phyloP scores from a whole-genome alignment of 2,888 invertebrate genomes.

The Lepas anatifera region DNA sequence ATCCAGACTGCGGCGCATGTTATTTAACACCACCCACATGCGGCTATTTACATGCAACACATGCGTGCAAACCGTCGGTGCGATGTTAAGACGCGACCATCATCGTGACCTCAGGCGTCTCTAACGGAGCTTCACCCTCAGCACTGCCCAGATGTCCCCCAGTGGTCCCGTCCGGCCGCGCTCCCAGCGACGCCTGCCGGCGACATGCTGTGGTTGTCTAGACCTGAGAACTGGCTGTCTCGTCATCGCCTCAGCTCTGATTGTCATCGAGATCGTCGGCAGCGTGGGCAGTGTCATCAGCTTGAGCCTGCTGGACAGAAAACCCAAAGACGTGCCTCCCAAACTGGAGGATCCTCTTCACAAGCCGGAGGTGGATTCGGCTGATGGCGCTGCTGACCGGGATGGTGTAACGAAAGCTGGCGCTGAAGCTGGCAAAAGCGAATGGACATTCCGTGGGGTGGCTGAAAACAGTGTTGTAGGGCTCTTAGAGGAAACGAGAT shows the following conservation, averaged over 20 bases:
- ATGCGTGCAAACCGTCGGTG: too few relatives aligned
- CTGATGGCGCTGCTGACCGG: neutral
- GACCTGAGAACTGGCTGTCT: conserved; percentile 5
- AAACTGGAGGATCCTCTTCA: neutral
- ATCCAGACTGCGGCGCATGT: too few relatives aligned
- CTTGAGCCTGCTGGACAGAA: neutral
- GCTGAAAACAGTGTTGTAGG: neutral
- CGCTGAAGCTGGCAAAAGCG: neutral
- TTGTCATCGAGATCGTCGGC: neutral
- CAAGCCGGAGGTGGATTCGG: neutral
- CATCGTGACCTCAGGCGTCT: too few relatives aligned
- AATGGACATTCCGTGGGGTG: too few relatives aligned
- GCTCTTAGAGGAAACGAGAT: neutral
- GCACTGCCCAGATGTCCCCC: too few relatives aligned
- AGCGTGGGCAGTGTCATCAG: neutral
- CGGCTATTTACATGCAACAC: too few relatives aligned
- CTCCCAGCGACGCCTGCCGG: neutral
- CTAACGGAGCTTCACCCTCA: too few relatives aligned
- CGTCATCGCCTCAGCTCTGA: neutral
- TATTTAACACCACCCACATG: too few relatives aligned
- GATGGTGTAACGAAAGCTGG: too few relatives aligned
- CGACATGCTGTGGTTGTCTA: neutral
- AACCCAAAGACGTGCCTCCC: neutral
- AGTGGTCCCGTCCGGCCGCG: too few relatives aligned
- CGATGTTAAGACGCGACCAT: too few relatives aligned